Conservation (phyloP, 2,113 vertebrate genomes). For the Hemiscyllium ocellatum region DNA sequence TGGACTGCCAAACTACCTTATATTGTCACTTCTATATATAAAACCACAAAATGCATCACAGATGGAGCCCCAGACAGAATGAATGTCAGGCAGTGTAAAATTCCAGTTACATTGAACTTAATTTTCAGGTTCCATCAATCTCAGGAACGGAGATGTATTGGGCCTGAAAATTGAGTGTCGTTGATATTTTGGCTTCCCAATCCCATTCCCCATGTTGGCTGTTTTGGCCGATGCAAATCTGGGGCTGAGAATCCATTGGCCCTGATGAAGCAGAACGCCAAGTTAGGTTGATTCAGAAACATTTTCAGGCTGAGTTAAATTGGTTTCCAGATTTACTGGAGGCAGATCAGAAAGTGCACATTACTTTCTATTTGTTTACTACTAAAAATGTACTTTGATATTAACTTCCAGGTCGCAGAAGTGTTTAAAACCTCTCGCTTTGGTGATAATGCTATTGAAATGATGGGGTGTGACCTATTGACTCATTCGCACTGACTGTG, state of each 20-base stretch:
- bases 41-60: too few relatives aligned
- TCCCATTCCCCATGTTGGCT: neutral
- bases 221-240: neutral
- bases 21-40: too few relatives aligned
- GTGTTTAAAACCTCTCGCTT: neutral
- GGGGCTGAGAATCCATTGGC: neutral
- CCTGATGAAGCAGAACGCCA: neutral
- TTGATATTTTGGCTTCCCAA: neutral
- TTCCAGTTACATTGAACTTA: neutral
- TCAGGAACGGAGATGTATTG: neutral
- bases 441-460: neutral
- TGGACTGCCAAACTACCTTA: too few relatives aligned
- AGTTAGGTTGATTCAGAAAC: neutral
- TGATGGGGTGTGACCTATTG: neutral
- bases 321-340: neutral
- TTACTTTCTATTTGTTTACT: neutral
- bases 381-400: neutral
- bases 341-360: neutral
- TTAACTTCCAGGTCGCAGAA: neutral
- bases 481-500: neutral
- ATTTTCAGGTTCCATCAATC: neutral
- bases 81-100: neutral
- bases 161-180: too few relatives aligned
- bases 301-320: neutral
- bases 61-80: neutral